These are phyloP conservation scores for Megathymus violae DNA, from an alignment of 1,140 invertebrate genomes.

Conservation along the genomic window DNA sequence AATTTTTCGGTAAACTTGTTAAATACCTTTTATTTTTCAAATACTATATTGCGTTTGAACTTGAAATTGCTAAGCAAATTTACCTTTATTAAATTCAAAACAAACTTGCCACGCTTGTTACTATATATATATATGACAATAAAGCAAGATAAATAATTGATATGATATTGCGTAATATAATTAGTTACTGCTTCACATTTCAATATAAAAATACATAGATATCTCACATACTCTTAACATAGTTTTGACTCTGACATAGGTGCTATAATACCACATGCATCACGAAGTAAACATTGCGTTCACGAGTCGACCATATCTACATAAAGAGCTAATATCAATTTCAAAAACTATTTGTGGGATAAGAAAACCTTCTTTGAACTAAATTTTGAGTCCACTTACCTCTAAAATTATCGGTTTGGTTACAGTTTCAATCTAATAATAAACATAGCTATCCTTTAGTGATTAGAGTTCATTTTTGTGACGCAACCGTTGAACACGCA, in stretches of 20 bases:
- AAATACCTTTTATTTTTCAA: background rate
- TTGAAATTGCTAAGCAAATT: background rate
- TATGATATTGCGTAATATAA: constrained; percentile 10
- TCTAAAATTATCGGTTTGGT: too few species aligned
- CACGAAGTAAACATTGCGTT: constrained; percentile 24
- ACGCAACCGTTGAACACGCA: constrained; percentile 33
- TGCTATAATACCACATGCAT: constrained; percentile 11
- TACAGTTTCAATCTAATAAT: too few species aligned
- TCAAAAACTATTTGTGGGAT: constrained; percentile 7
- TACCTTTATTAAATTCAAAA: constrained; percentile 19
- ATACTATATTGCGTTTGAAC: background rate
- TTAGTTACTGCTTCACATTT: constrained; percentile 14
- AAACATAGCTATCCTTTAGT: constrained; percentile 65
- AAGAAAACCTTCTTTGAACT: constrained; percentile 34
- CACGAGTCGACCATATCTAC: constrained; percentile 16
- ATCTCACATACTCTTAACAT: constrained; percentile 24
- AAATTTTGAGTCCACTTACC: constrained; percentile 56
- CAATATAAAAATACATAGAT: constrained; percentile 22
- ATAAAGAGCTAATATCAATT: constrained; percentile 9
- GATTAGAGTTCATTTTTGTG: constrained; percentile 75
- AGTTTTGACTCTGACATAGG: constrained; percentile 11
- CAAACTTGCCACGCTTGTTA: constrained; percentile 10
- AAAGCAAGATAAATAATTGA: too few species aligned
- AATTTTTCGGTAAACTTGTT: background rate
- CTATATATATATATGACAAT: constrained; percentile 18